phyloP scores from a whole-genome alignment of 2,888 invertebrate species.

The Atrina japonica region DNA sequence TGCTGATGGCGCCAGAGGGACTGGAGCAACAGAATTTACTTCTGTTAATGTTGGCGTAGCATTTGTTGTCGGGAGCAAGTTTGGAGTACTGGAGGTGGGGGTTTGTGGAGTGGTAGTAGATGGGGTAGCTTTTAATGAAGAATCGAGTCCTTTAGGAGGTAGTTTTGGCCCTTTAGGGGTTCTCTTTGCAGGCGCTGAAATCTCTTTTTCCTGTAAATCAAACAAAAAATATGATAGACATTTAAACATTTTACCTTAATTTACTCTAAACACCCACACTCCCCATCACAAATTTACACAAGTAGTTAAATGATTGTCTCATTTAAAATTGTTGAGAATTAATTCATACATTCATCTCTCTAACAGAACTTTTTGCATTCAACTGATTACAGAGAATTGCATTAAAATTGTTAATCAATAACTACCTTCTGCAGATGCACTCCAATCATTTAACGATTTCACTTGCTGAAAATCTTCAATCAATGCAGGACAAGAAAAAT shows the following conservation, averaged over 20 bases:
- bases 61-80: conserved; percentile 53
- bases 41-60: conserved; percentile 44
- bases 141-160: conserved; percentile 9
- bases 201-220: conserved; percentile 77
- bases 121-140: conserved; percentile 10
- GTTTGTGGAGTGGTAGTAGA: conserved; percentile 37
- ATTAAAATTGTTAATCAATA: too few species aligned
- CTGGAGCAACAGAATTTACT: conserved; percentile 39
- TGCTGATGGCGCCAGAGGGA: conserved; percentile 34
- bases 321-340: too few species aligned
- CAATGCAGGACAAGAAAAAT: too few species aligned
- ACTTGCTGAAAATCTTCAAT: too few species aligned
- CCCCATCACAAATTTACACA: too few species aligned
- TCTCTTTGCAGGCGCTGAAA: conserved; percentile 76
- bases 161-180: conserved; percentile 36
- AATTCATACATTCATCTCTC: too few species aligned
- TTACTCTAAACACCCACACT: too few species aligned
- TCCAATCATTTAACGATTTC: too few species aligned
- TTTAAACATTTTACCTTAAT: not conserved
- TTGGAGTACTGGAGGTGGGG: conserved; percentile 46
- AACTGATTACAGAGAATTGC: too few species aligned
- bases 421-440: too few species aligned
- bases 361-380: too few species aligned
- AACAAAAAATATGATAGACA: conserved; percentile 6
- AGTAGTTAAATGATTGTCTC: too few species aligned